Evolutionary conservation across 2,113 vertebrate species (phyloP).

Genomic region (Bucco capensis): DNA sequence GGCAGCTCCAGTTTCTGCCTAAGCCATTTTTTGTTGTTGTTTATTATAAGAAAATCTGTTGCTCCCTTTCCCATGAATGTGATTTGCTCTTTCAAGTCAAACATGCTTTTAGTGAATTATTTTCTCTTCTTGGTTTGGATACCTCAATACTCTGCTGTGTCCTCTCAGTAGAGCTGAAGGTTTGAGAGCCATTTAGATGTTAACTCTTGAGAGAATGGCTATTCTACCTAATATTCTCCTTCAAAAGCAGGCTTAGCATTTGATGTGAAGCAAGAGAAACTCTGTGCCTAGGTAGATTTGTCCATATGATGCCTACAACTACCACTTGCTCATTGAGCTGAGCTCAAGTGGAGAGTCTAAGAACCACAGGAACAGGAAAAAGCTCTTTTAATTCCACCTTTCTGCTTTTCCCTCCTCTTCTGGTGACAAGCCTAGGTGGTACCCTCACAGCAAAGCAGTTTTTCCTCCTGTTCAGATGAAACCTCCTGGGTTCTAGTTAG

Average conservation of each 20-base stretch:
- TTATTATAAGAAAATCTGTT: background rate
- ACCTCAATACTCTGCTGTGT: background rate
- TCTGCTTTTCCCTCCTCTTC: background rate
- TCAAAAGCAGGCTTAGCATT: background rate
- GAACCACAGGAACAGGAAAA: conserved; percentile 6
- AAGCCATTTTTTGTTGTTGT: too few relatives aligned
- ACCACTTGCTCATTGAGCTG: background rate
- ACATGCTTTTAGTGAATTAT: background rate
- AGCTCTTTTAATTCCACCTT: background rate
- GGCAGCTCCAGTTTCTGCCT: conserved; percentile 2
- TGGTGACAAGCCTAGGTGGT: conserved; percentile 19
- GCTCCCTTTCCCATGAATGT: background rate
- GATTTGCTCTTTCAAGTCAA: background rate
- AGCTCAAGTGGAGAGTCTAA: background rate
- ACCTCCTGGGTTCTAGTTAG: too few relatives aligned
- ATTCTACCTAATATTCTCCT: background rate
- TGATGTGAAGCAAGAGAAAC: background rate
- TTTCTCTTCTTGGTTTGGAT: background rate
- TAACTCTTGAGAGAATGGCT: background rate
- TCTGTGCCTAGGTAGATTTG: background rate
- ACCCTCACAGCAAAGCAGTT: too few relatives aligned
- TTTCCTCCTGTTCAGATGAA: too few relatives aligned
- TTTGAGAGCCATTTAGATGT: background rate
- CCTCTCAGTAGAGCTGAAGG: background rate
- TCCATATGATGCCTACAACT: background rate